Percentiles rank a stretch among this genome's conserved stretches.
Conservation (phyloP, 2,113 vertebrate species). For the Rhynchomys soricoides region DNA sequence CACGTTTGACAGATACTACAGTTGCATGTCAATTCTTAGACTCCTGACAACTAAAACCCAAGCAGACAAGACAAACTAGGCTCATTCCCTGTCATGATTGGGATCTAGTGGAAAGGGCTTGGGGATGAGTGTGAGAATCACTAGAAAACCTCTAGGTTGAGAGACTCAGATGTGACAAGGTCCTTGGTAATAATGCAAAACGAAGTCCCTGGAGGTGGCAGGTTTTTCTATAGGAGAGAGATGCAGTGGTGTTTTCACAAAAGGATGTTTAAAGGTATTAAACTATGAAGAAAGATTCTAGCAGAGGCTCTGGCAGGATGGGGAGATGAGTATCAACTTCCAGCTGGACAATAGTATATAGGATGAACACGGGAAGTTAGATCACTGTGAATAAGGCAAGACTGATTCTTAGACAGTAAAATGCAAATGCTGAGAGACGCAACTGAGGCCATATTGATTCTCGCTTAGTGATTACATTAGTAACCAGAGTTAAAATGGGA, state of each 20-base stretch:
- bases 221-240: background rate
- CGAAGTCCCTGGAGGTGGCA: background rate
- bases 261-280: background rate
- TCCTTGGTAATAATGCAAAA: constrained; percentile 1
- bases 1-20: background rate
- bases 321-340: background rate
- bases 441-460: background rate
- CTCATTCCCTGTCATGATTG: background rate
- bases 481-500: background rate
- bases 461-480: background rate
- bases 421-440: background rate
- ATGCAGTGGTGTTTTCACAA: background rate
- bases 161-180: background rate
- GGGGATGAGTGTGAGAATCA: background rate
- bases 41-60: background rate
- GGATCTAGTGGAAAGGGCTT: background rate
- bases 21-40: background rate
- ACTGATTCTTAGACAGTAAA: background rate
- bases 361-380: background rate
- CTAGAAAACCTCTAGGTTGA: background rate
- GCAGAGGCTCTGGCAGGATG: background rate
- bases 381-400: background rate
- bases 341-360: background rate
- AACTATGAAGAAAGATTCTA: background rate
- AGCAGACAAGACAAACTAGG: background rate